Percentiles rank a stretch among this genome's conserved stretches.
phyloP scores from a whole-genome alignment of 2,888 invertebrate genomes.

The Cryptops parisi region DNA sequence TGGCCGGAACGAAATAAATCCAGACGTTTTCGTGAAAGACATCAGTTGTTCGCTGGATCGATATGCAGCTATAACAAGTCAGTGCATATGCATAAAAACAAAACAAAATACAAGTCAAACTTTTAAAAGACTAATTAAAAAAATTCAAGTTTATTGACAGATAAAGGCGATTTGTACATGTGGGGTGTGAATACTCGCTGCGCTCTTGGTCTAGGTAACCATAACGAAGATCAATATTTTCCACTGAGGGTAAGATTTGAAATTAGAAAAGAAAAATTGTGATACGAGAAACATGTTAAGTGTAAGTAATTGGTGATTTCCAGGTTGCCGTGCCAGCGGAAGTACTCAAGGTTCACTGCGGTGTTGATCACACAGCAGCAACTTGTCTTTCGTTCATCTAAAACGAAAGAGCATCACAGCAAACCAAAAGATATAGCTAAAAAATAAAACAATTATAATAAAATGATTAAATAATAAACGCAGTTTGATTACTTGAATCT shows the following conservation, averaged over 20 bases:
- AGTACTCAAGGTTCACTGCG: slow-evolving; percentile 13
- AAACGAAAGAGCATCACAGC: too few species aligned
- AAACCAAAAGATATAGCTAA: too few species aligned
- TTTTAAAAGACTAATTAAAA: background rate
- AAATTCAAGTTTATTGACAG: slow-evolving; percentile 21
- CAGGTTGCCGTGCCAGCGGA: slow-evolving; percentile 10
- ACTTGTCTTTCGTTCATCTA: too few species aligned
- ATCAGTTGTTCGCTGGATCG: slow-evolving; percentile 55
- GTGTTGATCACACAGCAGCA: slow-evolving; percentile 16
- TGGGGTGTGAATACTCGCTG: slow-evolving; percentile 83
- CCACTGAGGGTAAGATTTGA: slow-evolving; percentile 65
- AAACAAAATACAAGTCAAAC: too few species aligned
- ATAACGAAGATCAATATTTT: slow-evolving; percentile 66
- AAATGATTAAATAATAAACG: too few species aligned
- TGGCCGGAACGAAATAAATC: slow-evolving; percentile 68
- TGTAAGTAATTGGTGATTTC: background rate
- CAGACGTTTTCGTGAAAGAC: slow-evolving; percentile 45
- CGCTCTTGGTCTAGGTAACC: slow-evolving; percentile 64
- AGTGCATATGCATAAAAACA: too few species aligned
- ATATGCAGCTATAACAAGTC: slow-evolving; percentile 62
- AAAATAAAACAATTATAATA: too few species aligned
- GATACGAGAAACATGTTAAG: too few species aligned
- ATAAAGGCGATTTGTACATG: slow-evolving; percentile 65
- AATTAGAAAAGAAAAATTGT: too few species aligned
- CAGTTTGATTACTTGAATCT: too few species aligned